Evolutionary conservation across 2,797 vertebrate species (phyloP), one percentile per base, ranked within the genome.

Genomic region (Pseudochromis fuscus): DNA sequence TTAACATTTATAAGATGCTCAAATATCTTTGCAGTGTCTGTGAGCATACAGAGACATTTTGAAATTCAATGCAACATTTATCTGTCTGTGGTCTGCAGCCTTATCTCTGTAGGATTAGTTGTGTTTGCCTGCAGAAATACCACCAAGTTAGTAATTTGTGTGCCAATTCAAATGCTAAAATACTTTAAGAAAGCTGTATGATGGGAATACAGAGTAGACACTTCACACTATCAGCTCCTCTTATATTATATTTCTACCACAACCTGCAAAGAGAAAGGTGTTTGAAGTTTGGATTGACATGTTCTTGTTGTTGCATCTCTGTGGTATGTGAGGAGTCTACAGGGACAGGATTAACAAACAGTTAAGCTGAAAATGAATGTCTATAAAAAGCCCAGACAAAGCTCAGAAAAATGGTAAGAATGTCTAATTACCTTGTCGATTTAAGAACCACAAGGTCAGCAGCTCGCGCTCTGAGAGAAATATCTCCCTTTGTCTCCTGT

Each of bases 351-450:
- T 44, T 37, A 56, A 65, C 60, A 57, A 51, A 51, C 38, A 37
- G 77, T 66, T 57, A 40, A 70, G 48, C 48, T 63, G 35, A 55
- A 70, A 74, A 82, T 65, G 56, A 73, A 23, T 37, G 33, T 58
- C 56, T 55, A 61, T 70, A 60, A 60, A 77, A 62, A 56, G 4
- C 48, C 25, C 25, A 62, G 33, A 66, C 66, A 59, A 38, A 59
- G 72, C 79, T 67, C 58, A 63, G 28, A 69, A 76, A n/a, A 87
- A 88, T 78, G 75, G 58, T 61, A 82, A 72, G 81, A 89, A 88
- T 87, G 81, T 76, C 67, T 81, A 80, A 87, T 85, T 84, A 77
- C 63, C 64, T 62, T 37, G 61, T 84, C 40, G 19, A 72, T 40
- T 60, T 59, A 44, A 64, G 60, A 77, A 65, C 52, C 67, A 65